phyloP scores from a whole-genome alignment of 2,113 vertebrate genomes.

The Microtus richardsoni region DNA sequence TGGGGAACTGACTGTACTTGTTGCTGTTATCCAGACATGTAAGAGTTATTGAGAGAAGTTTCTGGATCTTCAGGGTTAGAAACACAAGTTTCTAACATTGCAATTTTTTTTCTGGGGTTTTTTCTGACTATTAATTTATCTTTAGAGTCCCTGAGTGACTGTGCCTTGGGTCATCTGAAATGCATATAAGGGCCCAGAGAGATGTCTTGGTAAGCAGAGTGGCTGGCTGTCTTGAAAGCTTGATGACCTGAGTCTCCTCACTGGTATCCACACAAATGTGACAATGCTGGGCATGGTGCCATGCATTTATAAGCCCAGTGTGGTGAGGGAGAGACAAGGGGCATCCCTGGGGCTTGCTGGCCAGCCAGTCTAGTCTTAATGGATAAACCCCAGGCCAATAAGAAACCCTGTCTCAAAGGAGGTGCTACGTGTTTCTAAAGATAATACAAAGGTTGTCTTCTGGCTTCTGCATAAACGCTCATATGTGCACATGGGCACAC shows the following conservation, averaged over 20 bases:
- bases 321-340: neutral
- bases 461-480: neutral
- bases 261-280: neutral
- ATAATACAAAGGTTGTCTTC: neutral
- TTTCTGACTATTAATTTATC: conserved; percentile 15
- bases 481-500: neutral
- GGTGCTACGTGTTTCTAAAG: neutral
- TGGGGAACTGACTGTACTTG: neutral
- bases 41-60: neutral
- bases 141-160: neutral
- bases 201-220: neutral
- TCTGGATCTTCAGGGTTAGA: neutral
- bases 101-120: neutral
- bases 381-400: neutral
- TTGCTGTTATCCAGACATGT: neutral
- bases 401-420: neutral
- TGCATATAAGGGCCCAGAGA: neutral
- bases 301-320: neutral
- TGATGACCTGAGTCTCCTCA: neutral
- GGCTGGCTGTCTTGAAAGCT: neutral
- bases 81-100: neutral
- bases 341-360: neutral
- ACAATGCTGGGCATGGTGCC: neutral
- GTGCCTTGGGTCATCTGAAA: neutral
- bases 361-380: neutral